Base-by-base conservation (phyloP, 2,888 invertebrate species). In the Pharmacophagus antenor region DNA sequence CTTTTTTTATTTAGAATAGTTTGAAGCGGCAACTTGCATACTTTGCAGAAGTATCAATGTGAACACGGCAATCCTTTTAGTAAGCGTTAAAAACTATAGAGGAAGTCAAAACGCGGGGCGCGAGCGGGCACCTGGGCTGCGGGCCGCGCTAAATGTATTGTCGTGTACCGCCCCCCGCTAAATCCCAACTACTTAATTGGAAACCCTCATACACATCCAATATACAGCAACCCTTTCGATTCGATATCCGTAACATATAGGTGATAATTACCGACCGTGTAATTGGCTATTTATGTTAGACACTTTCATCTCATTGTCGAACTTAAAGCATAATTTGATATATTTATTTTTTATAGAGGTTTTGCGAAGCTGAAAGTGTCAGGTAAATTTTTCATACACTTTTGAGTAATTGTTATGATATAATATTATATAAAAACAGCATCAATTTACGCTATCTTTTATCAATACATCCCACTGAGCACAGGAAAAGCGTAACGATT, bases 11-110 rank as follows among this genome's bases (percentile, higher is more conserved):
- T 27, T 1, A 22, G 27, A 27, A 44, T 60, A 51, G 49, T 58
- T 59, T 60, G 48, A 58, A 65, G 58, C 58, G 66, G 61, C 63
- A 69, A 71, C 65, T 79, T 79, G 72, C 67, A 65, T 67, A 69
- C 66, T 72, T 42, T 12, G 68, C 66, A 72, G 67, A 76, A 82
- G 80, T 81, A 78, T 84, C 83, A 80, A 82, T 83, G 73, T 72
- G 81, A 82, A 88, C 89, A 89, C 77, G 81, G 87, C 84, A 88
- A 88, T 85, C 89, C 89, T 89, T 89, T 89, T 88, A 89, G 85
- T 69, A 82, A 76, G 77, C 76, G 77, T 71, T 83, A 82, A 86
- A 82, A 88, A 87, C 84, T 87, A 80, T 67, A 71, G 70, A 80
- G 76, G 74, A 83, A 86, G 88, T 84, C 84, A 85, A 79, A 73